These are phyloP conservation scores for Dasysyrphus albostriatus DNA, from an alignment of 2,888 invertebrate species.

Conservation along the genomic window DNA sequence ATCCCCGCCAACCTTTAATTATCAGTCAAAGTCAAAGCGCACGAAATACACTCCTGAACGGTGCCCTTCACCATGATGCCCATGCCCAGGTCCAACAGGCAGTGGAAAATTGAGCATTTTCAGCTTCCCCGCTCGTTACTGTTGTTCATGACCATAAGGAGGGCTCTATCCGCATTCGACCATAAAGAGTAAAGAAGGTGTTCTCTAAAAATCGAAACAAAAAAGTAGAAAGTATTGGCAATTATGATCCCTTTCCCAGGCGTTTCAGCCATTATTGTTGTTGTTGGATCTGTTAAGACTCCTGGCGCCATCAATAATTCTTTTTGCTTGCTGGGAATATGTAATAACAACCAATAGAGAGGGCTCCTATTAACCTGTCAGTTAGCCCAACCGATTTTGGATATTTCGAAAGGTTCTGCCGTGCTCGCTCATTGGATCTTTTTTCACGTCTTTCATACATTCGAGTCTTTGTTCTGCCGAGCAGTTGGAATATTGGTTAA, in stretches of 20 bases:
- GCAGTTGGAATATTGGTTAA: conserved; percentile 33
- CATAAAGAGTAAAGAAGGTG: conserved; percentile 8
- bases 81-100: not conserved
- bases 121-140: conserved; percentile 36
- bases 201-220: conserved; percentile 18
- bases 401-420: conserved; percentile 60
- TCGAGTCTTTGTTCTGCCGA: conserved; percentile 51
- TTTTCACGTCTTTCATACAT: conserved; percentile 14
- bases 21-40: conserved; percentile 59
- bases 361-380: conserved; percentile 74
- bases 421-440: not conserved
- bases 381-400: conserved; percentile 71
- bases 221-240: conserved; percentile 70
- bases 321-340: conserved; percentile 49
- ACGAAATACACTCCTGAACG: conserved; percentile 39
- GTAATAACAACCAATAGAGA: conserved; percentile 53
- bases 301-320: conserved; percentile 75
- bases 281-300: conserved; percentile 62
- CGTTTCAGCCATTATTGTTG: conserved; percentile 27
- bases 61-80: not conserved
- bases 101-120: conserved; percentile 48
- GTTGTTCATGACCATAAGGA: conserved; percentile 33
- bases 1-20: conserved; percentile 51
- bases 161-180: conserved; percentile 21
- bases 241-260: conserved; percentile 73